Evolutionary conservation across 2,888 invertebrate species (phyloP), one percentile per base, ranked within the genome.

Genomic region (Scaptomyza polygonia): DNA sequence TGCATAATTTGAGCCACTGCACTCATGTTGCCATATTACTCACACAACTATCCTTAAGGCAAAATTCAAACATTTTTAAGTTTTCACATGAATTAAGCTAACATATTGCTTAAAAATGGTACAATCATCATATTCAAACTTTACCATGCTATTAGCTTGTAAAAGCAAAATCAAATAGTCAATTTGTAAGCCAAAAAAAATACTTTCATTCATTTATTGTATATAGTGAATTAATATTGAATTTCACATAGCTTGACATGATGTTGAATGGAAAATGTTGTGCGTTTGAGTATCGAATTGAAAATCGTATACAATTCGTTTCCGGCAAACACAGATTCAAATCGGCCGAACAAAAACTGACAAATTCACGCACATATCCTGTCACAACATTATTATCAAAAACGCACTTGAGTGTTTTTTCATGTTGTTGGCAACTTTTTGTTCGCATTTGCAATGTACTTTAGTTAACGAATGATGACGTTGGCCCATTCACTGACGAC

Each of bases 391-490:
- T 58, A 55, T 64, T 59, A n/a, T n/a, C n/a, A n/a, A n/a, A 72
- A 72, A 49, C 47, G 54, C 34, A 64, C 57, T 77, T 67, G 67
- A 82, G 85, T 85, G 85, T 81, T 70, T 84, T 82, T 72, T 67
- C 81, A 54, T 87, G 81, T 82, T 58, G 21, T 21, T 21, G n/a
- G n/a, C n/a, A n/a, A 21, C 5, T 25, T 25, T 25, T 5, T 4
- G 25, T 54, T 36, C 43, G 40, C 63, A 56, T 75, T 74, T 61
- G 67, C 58, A 79, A 58, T 71, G 63, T 64, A 57, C 63, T 71
- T 63, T 63, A 47, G 44, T 39, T n/a, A 27, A 55, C 64, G 39
- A 74, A 69, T 65, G 56, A 70, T 70, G 66, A 59, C 52, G 75
- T 52, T 52, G 43, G 32, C 48, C 34, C 49, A 39, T 59, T 21